Evolutionary conservation across 2,797 vertebrate genomes (phyloP).

Genomic region (Muscicapa striata): DNA sequence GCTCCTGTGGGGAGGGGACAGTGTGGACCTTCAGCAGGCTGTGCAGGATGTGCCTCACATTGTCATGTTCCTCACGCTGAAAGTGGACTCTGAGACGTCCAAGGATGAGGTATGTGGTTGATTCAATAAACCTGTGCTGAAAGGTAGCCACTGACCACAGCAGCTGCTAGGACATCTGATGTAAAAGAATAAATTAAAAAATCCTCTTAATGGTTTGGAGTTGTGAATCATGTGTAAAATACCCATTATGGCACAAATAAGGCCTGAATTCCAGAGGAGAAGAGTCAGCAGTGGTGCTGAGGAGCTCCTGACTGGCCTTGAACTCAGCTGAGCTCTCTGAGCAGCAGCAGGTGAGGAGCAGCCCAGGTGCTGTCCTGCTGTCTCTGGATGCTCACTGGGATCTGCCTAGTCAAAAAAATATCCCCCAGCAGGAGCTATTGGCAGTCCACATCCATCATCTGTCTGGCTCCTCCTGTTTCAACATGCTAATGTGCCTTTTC

Average conservation of each 20-base stretch:
- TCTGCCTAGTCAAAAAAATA: neutral
- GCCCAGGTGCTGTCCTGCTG: neutral
- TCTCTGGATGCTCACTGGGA: neutral
- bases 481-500: neutral
- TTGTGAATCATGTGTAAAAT: neutral
- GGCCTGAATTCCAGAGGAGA: neutral
- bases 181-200: neutral
- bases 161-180: neutral
- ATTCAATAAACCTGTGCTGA: neutral
- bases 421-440: neutral
- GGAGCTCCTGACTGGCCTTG: neutral
- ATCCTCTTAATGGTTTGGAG: neutral
- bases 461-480: neutral
- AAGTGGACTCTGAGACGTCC: constrained; percentile 84
- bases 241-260: neutral
- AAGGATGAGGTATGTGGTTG: constrained; percentile 85
- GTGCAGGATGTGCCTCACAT: constrained; percentile 83
- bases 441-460: neutral
- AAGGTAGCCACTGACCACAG: neutral
- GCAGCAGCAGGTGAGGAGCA: neutral
- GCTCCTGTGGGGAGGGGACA: constrained; percentile 88
- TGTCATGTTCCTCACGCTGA: constrained; percentile 89
- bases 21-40: constrained; percentile 79
- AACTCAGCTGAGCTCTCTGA: neutral
- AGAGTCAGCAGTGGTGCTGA: neutral